Base-by-base conservation (phyloP, 2,797 vertebrate species). In the Lindbergichthys nudifrons region DNA sequence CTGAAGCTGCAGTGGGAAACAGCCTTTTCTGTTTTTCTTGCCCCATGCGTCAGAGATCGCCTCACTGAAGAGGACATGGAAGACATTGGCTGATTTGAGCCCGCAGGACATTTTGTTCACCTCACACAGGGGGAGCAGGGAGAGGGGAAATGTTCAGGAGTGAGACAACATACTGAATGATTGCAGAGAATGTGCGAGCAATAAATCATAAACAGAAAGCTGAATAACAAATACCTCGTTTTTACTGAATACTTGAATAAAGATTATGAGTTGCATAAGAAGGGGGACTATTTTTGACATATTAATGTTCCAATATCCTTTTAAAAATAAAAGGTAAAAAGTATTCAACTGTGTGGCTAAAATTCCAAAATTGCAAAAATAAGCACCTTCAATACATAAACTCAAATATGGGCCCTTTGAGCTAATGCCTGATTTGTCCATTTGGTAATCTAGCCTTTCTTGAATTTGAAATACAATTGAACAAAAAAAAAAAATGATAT, bases 1-100 rank as follows among this genome's bases (percentile, higher is more conserved):
- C 81, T 91, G 74, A 93, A 89, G 84, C 90, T 59, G 54, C 76
- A 76, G 80, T 70, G 76, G 61, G 85, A 64, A 74, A 52, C 46
- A 5, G 72, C 75, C 68, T 71, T 80, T 88, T 81, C 32, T 93
- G 92, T 94, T 92, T 88, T 88, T 89, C 80, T 94, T 90, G 84
- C 84, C 82, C 43, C 5, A 45, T 84, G 63, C 85, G 73, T 91
- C 91, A 93, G 61, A 46, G 71, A 81, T 84, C 79, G 39, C 84
- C 81, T 64, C 72, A 75, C 65, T 86, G 85, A 65, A 77, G 68
- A 67, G 21, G 61, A 82, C 76, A 71, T 63, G 65, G 69, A 86
- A 79, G 73, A 77, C 56, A 45, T 61, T 73, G 53, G 46, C 67
- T 80, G 30, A 80, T 79, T 79, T 77, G 51, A 70, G 79, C 64